A percentile compares a stretch with the other conserved stretches of the same genome.
phyloP scores from a whole-genome alignment of 53 echinoderm and acorn worm genomes.

The Arbacia lixula region DNA sequence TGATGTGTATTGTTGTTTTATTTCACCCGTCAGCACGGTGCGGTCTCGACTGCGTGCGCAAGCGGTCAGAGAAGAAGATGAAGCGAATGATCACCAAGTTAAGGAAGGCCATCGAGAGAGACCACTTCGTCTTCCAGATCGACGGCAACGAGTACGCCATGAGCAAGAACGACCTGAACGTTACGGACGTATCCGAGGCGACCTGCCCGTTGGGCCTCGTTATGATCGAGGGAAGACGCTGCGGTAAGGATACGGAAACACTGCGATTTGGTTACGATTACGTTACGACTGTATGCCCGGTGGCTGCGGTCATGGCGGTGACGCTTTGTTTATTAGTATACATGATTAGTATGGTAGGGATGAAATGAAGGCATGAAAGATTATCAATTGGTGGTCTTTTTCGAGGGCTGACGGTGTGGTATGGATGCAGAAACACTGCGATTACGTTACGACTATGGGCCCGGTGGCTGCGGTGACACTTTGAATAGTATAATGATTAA shows the following conservation, averaged over 20 bases:
- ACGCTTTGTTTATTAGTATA: neutral
- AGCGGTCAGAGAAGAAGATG: slow-evolving; percentile 68
- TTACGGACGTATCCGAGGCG: slow-evolving; percentile 62
- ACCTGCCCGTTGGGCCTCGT: slow-evolving; percentile 81
- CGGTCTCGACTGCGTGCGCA: slow-evolving; percentile 76
- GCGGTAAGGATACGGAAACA: slow-evolving; percentile 69
- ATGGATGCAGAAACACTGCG: too few species aligned
- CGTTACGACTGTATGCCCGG: neutral
- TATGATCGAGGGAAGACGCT: slow-evolving; percentile 69
- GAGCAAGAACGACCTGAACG: slow-evolving; percentile 69
- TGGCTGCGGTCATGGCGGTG: neutral
- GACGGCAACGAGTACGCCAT: slow-evolving; percentile 81
- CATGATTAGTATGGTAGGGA: neutral
- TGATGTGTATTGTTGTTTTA: too few species aligned
- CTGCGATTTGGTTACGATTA: neutral
- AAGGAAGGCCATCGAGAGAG: slow-evolving; percentile 70
- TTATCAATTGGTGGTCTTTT: too few species aligned
- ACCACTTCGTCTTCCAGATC: slow-evolving; percentile 73
- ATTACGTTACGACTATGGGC: too few species aligned
- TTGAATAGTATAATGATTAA: too few species aligned
- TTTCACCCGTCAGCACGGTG: slow-evolving; percentile 72
- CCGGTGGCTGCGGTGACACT: too few species aligned
- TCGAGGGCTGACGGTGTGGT: too few species aligned
- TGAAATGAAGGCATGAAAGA: neutral
- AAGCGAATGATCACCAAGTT: slow-evolving; percentile 71